Conservation (phyloP, 1,140 invertebrate genomes). For the Reticulitermes speratus region DNA sequence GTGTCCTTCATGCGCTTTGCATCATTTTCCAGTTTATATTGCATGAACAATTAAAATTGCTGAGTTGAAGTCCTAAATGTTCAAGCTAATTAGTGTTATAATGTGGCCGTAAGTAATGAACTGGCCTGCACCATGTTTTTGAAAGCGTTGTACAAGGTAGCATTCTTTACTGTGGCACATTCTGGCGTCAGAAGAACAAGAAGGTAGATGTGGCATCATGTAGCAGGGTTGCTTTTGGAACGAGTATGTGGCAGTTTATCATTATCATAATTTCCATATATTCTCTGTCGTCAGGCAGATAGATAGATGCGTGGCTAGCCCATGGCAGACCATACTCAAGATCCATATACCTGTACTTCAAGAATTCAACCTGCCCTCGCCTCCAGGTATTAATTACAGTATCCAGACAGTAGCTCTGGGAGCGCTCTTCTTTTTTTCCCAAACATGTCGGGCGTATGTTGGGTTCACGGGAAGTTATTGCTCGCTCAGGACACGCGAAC, state of each 20-base stretch:
- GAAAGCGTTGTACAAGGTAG: too few relatives aligned
- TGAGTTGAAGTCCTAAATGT: too few relatives aligned
- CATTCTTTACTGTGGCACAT: too few relatives aligned
- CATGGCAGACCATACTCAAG: not conserved
- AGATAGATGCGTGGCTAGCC: not conserved
- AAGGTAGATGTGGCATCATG: not conserved
- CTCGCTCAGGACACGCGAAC: not conserved
- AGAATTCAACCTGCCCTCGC: slow-evolving; percentile 18
- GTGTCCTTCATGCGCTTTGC: too few relatives aligned
- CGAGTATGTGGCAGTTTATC: not conserved
- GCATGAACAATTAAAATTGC: too few relatives aligned
- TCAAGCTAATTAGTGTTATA: too few relatives aligned
- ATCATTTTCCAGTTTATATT: too few relatives aligned
- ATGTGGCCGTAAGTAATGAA: too few relatives aligned
- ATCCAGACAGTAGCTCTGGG: slow-evolving; percentile 21
- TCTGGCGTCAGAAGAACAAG: not conserved
- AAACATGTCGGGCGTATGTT: not conserved
- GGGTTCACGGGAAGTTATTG: not conserved
- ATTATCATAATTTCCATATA: slow-evolving; percentile 20
- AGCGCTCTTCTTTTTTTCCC: not conserved
- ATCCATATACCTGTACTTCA: not conserved
- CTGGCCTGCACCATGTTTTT: too few relatives aligned
- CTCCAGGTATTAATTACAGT: slow-evolving; percentile 24
- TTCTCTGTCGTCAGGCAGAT: slow-evolving; percentile 1
- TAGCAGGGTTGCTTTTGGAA: not conserved